Percentiles rank a stretch among this genome's conserved stretches.
Conservation (phyloP, 2,888 invertebrate species). For the Andrena dorsata region DNA sequence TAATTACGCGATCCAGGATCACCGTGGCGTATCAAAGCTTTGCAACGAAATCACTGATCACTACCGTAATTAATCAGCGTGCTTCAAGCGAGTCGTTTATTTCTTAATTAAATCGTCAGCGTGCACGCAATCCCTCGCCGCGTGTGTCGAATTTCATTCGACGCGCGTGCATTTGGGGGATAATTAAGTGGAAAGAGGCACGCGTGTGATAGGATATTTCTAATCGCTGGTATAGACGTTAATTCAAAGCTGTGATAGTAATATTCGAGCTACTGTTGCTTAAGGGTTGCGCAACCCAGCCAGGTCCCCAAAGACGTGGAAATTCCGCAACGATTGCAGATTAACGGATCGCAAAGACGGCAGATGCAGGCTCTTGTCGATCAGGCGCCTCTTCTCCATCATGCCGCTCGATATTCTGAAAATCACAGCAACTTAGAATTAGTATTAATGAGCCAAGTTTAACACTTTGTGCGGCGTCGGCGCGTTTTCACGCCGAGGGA, state of each 20-base stretch:
- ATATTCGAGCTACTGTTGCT: not conserved
- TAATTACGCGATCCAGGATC: constrained; percentile 27
- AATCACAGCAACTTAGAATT: not conserved
- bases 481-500: too few species aligned
- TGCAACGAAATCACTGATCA: constrained; percentile 7
- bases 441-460: too few species aligned
- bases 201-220: not conserved
- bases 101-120: not conserved
- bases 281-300: not conserved
- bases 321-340: constrained; percentile 13
- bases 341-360: constrained; percentile 3
- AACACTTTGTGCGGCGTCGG: too few species aligned
- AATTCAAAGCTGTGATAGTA: not conserved
- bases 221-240: not conserved
- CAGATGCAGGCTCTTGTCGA: constrained; percentile 20
- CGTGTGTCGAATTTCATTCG: not conserved
- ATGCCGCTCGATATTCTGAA: constrained; percentile 26
- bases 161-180: not conserved
- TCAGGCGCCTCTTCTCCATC: not conserved
- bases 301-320: constrained; percentile 21
- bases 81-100: not conserved
- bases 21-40: not conserved
- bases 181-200: constrained; percentile 5
- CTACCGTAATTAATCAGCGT: constrained; percentile 28
- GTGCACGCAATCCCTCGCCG: not conserved